Percentiles rank a stretch among this genome's conserved stretches.
These are phyloP conservation scores for Strongylocentrotus purpuratus DNA, from an alignment of 35 echinoderm and acorn worm species.

Conservation along the genomic window DNA sequence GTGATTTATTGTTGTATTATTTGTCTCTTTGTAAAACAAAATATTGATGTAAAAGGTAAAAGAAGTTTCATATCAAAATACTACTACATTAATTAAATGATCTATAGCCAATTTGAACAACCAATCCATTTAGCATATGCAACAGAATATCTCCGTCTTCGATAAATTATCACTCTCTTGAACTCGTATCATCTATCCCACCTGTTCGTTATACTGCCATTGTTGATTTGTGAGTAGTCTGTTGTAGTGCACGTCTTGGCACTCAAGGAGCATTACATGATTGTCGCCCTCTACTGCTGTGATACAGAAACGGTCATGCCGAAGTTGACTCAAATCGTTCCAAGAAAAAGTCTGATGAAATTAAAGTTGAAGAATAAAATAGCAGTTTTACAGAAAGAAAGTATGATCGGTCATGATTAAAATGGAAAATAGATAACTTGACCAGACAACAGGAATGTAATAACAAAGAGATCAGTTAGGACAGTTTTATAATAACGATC, in stretches of 20 bases:
- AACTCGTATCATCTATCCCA: not conserved
- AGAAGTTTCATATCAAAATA: too few relatives aligned
- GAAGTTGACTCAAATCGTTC: slow-evolving; percentile 65
- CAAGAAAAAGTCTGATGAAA: slow-evolving; percentile 60
- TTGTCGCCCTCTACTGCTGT: slow-evolving; percentile 55
- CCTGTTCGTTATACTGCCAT: slow-evolving; percentile 63
- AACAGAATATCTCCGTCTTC: too few relatives aligned
- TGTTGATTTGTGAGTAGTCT: slow-evolving; percentile 55
- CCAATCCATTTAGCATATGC: too few relatives aligned
- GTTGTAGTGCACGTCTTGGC: slow-evolving; percentile 41
- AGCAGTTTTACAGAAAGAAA: not conserved
- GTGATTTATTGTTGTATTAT: too few relatives aligned
- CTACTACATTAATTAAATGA: too few relatives aligned
- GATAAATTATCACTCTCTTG: too few relatives aligned
- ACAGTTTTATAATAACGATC: too few relatives aligned
- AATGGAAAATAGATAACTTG: not conserved
- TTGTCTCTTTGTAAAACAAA: too few relatives aligned
- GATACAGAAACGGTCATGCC: slow-evolving; percentile 76
- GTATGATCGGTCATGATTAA: too few relatives aligned
- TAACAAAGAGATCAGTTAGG: not conserved
- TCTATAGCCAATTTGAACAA: too few relatives aligned
- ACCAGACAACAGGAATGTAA: not conserved
- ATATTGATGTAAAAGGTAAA: too few relatives aligned
- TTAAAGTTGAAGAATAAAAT: not conserved
- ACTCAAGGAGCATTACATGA: slow-evolving; percentile 42